A percentile compares a stretch with the other conserved stretches of the same genome.
Evolutionary conservation across 2,113 vertebrate species (phyloP).

Genomic region (Periophthalmus modestus): DNA sequence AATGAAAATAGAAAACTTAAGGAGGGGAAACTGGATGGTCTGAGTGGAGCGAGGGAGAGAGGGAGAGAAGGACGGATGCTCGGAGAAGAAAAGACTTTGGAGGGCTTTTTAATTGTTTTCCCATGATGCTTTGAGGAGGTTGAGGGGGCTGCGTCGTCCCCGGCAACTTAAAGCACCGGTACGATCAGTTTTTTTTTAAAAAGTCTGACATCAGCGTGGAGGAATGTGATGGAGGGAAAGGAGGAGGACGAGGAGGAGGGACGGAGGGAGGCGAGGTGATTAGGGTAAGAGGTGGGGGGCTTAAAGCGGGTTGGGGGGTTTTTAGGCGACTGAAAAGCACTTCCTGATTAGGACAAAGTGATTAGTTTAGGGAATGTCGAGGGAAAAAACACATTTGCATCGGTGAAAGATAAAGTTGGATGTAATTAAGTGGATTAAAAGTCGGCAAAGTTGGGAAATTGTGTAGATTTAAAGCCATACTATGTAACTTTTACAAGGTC

Average conservation of each 20-base stretch:
- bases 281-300: conserved; percentile 40
- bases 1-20: conserved; percentile 52
- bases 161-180: conserved; percentile 79
- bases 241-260: conserved; percentile 69
- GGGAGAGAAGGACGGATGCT: conserved; percentile 42
- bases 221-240: conserved; percentile 83
- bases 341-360: not conserved
- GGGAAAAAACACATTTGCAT: not conserved
- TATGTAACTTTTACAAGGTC: too few relatives aligned
- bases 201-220: conserved; percentile 91
- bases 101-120: conserved; percentile 96
- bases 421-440: not conserved
- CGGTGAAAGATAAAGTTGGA: too few relatives aligned
- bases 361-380: not conserved
- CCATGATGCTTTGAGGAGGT: conserved; percentile 94
- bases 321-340: not conserved
- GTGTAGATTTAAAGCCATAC: too few relatives aligned
- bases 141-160: conserved; percentile 82
- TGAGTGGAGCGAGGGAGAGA: conserved; percentile 38
- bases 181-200: conserved; percentile 80
- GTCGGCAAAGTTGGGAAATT: too few relatives aligned
- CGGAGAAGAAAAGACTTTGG: conserved; percentile 55
- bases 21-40: conserved; percentile 34
- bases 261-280: conserved; percentile 71
- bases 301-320: not conserved